phyloP scores from a whole-genome alignment of 2,113 vertebrate genomes.

The Platichthys stellatus region DNA sequence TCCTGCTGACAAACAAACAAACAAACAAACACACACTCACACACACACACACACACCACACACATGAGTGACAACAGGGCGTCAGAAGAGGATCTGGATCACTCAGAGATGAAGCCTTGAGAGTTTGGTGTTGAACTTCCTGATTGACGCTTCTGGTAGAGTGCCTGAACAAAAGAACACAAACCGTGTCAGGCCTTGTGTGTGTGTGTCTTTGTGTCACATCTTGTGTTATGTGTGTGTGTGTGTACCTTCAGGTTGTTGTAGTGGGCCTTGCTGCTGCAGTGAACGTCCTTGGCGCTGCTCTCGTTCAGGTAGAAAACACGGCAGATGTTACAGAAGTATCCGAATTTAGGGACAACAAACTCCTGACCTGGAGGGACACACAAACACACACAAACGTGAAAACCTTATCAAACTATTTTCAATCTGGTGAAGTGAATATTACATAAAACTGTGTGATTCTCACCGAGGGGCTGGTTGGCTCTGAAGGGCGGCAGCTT shows the following conservation, averaged over 20 bases:
- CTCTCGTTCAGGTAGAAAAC: conserved; percentile 62
- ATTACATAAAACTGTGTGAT: neutral
- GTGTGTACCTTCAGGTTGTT: conserved; percentile 61
- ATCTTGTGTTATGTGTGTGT: neutral
- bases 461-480: conserved; percentile 73
- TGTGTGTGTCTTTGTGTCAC: too few relatives aligned
- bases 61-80: neutral
- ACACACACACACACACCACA: too few relatives aligned
- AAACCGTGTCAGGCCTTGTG: neutral
- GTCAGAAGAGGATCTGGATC: neutral
- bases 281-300: conserved; percentile 51
- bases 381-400: neutral
- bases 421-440: neutral
- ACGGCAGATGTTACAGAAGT: conserved; percentile 80
- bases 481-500: conserved; percentile 69
- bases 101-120: conserved; percentile 29
- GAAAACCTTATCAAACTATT: too few relatives aligned
- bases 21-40: too few relatives aligned
- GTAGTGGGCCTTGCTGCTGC: conserved; percentile 67
- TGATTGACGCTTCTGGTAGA: conserved; percentile 55
- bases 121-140: neutral
- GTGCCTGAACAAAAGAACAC: conserved; percentile 48
- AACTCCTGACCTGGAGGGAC: conserved; percentile 76
- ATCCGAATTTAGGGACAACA: conserved; percentile 79
- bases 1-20: neutral